Percentiles rank a stretch among this genome's conserved stretches.
Evolutionary conservation across 2,888 invertebrate species (phyloP).

Genomic region (Aporophyla lueneburgensis): DNA sequence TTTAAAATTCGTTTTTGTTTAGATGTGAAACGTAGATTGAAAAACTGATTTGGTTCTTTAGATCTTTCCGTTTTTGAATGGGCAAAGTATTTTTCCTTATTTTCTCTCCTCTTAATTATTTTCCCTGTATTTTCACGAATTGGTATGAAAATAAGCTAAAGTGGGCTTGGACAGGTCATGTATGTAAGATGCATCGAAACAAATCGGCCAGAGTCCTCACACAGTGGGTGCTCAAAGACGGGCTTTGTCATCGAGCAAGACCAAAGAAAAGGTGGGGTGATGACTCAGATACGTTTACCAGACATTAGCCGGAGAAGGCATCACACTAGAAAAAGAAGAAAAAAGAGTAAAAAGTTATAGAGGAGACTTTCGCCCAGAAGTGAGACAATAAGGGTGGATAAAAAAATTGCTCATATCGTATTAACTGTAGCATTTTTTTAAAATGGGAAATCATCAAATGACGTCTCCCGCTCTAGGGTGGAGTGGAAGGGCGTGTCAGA

Average conservation of each 20-base stretch:
- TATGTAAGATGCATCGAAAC: not conserved
- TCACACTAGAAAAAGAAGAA: not conserved
- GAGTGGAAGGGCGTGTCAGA: no score
- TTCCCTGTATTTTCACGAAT: not conserved
- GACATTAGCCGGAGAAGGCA: not conserved
- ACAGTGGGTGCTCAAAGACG: not conserved
- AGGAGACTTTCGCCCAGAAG: not conserved
- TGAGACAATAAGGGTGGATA: not conserved
- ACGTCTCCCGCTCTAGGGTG: no score
- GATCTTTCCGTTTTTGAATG: not conserved
- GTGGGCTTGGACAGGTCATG: not conserved
- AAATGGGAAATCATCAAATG: no score
- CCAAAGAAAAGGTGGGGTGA: not conserved
- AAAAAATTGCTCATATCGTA: no score
- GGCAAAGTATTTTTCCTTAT: not conserved
- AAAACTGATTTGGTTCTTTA: not conserved
- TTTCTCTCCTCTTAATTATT: no score
- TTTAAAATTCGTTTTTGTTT: conserved; percentile 14
- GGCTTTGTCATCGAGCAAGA: not conserved
- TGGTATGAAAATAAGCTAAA: not conserved
- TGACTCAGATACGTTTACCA: not conserved
- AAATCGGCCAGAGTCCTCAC: not conserved
- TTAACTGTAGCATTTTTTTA: no score
- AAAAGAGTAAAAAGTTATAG: not conserved
- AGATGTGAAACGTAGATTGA: not conserved